Conservation (phyloP, 2,113 vertebrate genomes). For the Micronycteris hirsuta region DNA sequence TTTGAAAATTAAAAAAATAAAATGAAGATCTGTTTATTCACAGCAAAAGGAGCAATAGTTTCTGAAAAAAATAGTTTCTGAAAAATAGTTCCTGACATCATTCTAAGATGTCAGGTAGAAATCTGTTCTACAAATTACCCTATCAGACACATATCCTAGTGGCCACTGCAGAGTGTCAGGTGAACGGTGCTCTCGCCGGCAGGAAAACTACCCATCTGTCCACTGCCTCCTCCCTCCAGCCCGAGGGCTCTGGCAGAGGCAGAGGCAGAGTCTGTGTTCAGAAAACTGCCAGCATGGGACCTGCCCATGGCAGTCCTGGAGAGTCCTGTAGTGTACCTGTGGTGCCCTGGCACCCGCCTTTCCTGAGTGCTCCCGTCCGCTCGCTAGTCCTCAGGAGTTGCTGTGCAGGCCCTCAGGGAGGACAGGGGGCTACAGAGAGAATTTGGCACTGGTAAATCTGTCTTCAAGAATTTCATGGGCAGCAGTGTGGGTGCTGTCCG, state of each 20-base stretch:
- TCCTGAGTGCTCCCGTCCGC: not conserved
- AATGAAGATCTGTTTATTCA: not conserved
- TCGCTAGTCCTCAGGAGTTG: not conserved
- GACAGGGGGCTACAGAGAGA: conserved; percentile 35
- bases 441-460: conserved; percentile 50
- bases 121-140: not conserved
- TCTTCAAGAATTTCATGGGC: not conserved
- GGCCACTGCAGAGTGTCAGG: no score
- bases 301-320: accelerated
- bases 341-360: not conserved
- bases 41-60: not conserved
- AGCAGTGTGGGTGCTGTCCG: not conserved
- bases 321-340: no score
- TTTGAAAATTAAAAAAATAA: not conserved
- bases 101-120: not conserved
- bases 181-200: accelerated
- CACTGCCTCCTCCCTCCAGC: not conserved
- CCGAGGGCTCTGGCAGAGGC: not conserved
- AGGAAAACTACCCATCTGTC: no score
- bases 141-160: no score
- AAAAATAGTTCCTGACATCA: no score
- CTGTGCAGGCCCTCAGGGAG: not conserved
- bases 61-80: not conserved
- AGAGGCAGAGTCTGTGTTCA: not conserved
- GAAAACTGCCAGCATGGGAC: not conserved